These are phyloP conservation scores for Lapara coniferarum DNA, from an alignment of 2,888 invertebrate genomes.

Conservation along the genomic window DNA sequence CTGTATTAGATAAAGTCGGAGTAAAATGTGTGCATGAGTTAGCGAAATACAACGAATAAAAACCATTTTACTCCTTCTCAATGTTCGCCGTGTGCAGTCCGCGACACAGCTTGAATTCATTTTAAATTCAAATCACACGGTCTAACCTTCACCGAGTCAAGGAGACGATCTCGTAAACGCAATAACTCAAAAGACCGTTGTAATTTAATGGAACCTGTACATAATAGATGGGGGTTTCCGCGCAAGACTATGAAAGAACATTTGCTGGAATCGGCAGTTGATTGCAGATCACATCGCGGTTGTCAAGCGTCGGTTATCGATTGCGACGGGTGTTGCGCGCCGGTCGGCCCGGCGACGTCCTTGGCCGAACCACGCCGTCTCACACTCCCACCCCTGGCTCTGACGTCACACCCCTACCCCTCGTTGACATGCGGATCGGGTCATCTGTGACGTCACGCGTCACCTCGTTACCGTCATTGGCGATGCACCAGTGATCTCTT, in stretches of 20 bases:
- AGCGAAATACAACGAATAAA: neutral
- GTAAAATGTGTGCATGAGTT: neutral
- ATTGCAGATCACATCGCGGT: slow-evolving; percentile 56
- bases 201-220: neutral
- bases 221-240: neutral
- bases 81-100: neutral
- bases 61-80: neutral
- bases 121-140: slow-evolving; percentile 24
- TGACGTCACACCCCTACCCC: slow-evolving; percentile 72
- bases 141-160: slow-evolving; percentile 33
- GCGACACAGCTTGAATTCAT: neutral
- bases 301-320: slow-evolving; percentile 66
- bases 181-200: neutral
- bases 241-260: slow-evolving; percentile 8
- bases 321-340: slow-evolving; percentile 74
- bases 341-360: slow-evolving; percentile 81
- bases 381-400: slow-evolving; percentile 51
- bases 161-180: slow-evolving; percentile 27
- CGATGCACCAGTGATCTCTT: slow-evolving; percentile 43
- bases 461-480: slow-evolving; percentile 41
- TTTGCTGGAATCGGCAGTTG: slow-evolving; percentile 31
- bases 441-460: slow-evolving; percentile 70
- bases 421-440: slow-evolving; percentile 62
- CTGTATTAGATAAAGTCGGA: too few species aligned
- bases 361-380: slow-evolving; percentile 75